Conservation (phyloP, 2,113 vertebrate genomes). For the Spea multiplicata region DNA sequence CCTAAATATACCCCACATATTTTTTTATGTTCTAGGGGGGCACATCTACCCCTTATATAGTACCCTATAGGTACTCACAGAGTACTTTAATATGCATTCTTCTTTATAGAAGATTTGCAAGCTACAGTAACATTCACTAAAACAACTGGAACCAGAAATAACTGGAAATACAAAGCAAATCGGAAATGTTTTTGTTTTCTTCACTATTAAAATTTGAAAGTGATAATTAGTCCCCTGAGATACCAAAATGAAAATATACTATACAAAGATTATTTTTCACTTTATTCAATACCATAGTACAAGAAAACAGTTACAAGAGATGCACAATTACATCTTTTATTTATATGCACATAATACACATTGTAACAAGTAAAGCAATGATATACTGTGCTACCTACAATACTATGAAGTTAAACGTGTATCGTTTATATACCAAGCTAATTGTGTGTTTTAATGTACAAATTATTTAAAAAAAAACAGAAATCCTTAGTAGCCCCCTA, state of each 20-base stretch:
- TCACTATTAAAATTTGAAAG: constrained; percentile 46
- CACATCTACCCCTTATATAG: too few species aligned
- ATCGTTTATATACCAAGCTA: constrained; percentile 66
- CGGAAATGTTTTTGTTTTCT: neutral
- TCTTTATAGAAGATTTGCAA: too few species aligned
- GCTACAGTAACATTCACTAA: too few species aligned
- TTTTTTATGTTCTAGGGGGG: too few species aligned
- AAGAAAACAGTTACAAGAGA: constrained; percentile 92
- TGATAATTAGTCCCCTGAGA: constrained; percentile 29
- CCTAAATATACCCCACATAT: too few species aligned
- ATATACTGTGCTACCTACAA: constrained; percentile 78
- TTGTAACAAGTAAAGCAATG: constrained; percentile 86
- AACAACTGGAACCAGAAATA: too few species aligned
- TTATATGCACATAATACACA: constrained; percentile 90
- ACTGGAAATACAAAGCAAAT: too few species aligned
- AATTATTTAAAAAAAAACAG: constrained; percentile 38
- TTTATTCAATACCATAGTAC: constrained; percentile 92
- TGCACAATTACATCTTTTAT: constrained; percentile 88
- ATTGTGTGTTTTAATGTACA: constrained; percentile 68
- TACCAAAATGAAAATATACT: constrained; percentile 47
- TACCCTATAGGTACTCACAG: too few species aligned
- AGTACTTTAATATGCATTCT: too few species aligned
- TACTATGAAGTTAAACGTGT: constrained; percentile 66
- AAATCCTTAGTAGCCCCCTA: neutral
- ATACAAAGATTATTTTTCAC: constrained; percentile 66